Percentiles rank a stretch among this genome's conserved stretches.
These are phyloP conservation scores for Yponomeuta evonymella DNA, from an alignment of 2,888 invertebrate genomes.

Conservation along the genomic window DNA sequence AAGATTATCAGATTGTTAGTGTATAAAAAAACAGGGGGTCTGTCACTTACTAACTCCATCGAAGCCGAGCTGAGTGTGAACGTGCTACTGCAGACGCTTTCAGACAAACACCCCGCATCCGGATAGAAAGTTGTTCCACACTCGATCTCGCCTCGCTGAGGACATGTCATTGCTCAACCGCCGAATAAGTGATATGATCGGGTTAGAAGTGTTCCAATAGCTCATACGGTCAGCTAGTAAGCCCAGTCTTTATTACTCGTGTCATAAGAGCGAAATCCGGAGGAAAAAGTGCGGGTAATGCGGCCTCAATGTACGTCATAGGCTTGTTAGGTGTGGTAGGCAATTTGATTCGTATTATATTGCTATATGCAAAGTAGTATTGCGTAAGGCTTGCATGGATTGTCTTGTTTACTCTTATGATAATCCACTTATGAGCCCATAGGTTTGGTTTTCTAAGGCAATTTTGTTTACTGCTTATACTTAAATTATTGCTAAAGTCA, in stretches of 20 bases:
- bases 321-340: not conserved
- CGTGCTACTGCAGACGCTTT: too few species aligned
- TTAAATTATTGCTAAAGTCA: too few species aligned
- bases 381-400: not conserved
- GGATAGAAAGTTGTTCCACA: constrained; percentile 18
- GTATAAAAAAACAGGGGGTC: too few species aligned
- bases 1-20: too few species aligned
- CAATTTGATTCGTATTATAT: not conserved
- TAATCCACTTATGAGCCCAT: not conserved
- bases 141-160: not conserved
- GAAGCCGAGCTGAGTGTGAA: too few species aligned
- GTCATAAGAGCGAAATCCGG: too few species aligned
- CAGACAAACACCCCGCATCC: not conserved
- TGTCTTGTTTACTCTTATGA: not conserved
- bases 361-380: not conserved
- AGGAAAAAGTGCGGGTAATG: too few species aligned
- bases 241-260: too few species aligned
- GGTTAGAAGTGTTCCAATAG: not conserved
- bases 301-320: not conserved
- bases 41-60: too few species aligned
- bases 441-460: too few species aligned
- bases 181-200: constrained; percentile 11
- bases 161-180: constrained; percentile 11
- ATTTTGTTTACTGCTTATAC: too few species aligned
- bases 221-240: too few species aligned